A percentile compares a stretch with the other conserved stretches of the same genome.
These are phyloP conservation scores for Cirrhinus molitorella DNA, from an alignment of 2,797 vertebrate genomes.

Conservation along the genomic window DNA sequence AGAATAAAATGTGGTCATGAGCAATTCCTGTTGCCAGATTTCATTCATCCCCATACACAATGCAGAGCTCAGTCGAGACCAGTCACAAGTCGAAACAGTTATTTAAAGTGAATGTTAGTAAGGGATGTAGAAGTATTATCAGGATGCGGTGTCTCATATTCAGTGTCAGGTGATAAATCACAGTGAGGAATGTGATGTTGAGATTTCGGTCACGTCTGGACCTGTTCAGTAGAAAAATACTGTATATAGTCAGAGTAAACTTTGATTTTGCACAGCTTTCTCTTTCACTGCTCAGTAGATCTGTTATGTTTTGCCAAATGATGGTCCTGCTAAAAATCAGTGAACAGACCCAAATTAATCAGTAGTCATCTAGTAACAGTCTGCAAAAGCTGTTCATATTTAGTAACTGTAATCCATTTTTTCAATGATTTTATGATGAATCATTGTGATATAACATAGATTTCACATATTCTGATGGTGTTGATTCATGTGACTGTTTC, in stretches of 20 bases:
- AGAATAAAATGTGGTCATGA: too few species aligned
- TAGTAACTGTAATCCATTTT: neutral
- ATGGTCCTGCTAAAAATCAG: neutral
- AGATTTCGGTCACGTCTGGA: neutral
- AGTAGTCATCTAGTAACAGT: neutral
- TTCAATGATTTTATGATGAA: neutral
- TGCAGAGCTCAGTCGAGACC: too few species aligned
- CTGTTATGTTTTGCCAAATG: neutral
- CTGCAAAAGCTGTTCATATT: neutral
- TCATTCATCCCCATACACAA: too few species aligned
- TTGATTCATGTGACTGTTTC: constrained; percentile 47
- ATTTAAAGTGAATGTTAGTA: neutral
- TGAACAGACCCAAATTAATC: neutral
- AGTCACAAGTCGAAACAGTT: too few species aligned
- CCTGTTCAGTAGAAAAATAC: neutral
- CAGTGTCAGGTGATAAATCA: neutral
- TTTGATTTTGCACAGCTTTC: neutral
- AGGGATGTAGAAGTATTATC: neutral
- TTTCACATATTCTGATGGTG: neutral
- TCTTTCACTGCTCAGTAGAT: neutral
- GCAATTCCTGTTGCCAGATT: too few species aligned
- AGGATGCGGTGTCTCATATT: neutral
- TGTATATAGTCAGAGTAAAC: neutral
- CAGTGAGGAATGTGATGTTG: neutral
- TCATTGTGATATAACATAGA: too few species aligned